These are phyloP conservation scores for Linepithema humile DNA, from an alignment of 1,140 invertebrate genomes.

Conservation along the genomic window DNA sequence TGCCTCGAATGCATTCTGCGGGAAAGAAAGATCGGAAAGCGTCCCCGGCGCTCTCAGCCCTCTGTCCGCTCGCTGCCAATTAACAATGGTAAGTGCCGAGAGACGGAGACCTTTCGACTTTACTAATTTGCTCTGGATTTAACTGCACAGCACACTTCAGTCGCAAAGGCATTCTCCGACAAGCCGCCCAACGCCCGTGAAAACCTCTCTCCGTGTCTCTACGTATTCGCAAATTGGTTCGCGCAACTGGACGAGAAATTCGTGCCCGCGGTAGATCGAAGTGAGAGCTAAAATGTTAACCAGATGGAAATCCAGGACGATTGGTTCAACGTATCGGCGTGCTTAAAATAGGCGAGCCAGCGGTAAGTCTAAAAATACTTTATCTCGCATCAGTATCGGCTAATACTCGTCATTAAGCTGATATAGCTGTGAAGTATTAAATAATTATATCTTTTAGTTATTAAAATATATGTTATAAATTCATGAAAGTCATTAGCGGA, in stretches of 20 bases:
- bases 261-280: not conserved
- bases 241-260: conserved; percentile 36
- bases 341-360: conserved; percentile 8
- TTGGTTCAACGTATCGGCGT: not conserved
- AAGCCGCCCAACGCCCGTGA: conserved; percentile 37
- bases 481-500: too few species aligned
- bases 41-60: not conserved
- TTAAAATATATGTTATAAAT: too few species aligned
- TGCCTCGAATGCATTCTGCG: not conserved
- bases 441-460: too few species aligned
- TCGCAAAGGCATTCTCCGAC: conserved; percentile 49
- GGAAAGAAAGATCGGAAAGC: conserved; percentile 26
- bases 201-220: conserved; percentile 27
- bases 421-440: too few species aligned
- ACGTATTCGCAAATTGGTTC: conserved; percentile 50
- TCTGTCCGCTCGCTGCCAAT: conserved; percentile 54
- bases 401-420: not conserved
- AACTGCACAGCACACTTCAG: conserved; percentile 62
- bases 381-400: not conserved
- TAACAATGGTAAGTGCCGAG: conserved; percentile 65
- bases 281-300: not conserved
- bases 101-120: conserved; percentile 46
- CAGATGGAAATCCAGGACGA: not conserved
- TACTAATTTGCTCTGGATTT: conserved; percentile 69
- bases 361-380: not conserved